Base-by-base conservation (phyloP, 2,888 invertebrate genomes). In the Tineola bisselliella region DNA sequence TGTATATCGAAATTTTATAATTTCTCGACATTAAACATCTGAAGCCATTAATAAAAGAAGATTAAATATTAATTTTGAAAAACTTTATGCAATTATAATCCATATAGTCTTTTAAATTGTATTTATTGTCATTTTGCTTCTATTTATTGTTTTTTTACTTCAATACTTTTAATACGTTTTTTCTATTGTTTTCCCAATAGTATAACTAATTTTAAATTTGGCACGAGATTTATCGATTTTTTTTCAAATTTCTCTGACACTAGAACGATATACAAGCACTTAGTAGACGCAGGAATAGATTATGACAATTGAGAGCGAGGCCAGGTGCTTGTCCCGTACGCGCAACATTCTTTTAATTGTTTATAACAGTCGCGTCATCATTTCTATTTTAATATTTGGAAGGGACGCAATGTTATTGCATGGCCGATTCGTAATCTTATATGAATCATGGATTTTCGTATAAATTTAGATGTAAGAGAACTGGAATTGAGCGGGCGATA, bases 291-390 rank as follows among this genome's bases (percentile, higher is more conserved):
- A n/a, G n/a, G n/a, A 48, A 48, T n/a, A 48, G 8, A 48, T 38
- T n/a, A 6, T 38, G 2, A 48, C 12, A 58, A 58, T 58, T 33
- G 58, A 33, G 58, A 15, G 33, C 58, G 58, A 58, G 58, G 58
- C 58, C 58, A 58, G 31, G 54, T 54, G 19, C 17, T 48, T 56
- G 56, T 19, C 19, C 30, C 56, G 12, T n/a, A 8, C 58, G 33
- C 12, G 11, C n/a, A n/a, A 17, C n/a, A 58, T 58, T 58, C 58
- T 33, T 58, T 13, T 58, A 58, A 58, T 58, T 58, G 58, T 58
- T 58, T 58, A 58, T 58, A 58, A 33, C 10, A 15, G 33, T 19
- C 58, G 33, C 13, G 58, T 58, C 56, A 56, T 12, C 8, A 12
- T 18, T 19, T 30, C 58, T 58, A 58, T 58, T 58, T 58, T 58